Percentiles rank a stretch among this genome's conserved stretches.
Conservation (phyloP, 2,888 invertebrate species). For the Dinocampus coccinellae region DNA sequence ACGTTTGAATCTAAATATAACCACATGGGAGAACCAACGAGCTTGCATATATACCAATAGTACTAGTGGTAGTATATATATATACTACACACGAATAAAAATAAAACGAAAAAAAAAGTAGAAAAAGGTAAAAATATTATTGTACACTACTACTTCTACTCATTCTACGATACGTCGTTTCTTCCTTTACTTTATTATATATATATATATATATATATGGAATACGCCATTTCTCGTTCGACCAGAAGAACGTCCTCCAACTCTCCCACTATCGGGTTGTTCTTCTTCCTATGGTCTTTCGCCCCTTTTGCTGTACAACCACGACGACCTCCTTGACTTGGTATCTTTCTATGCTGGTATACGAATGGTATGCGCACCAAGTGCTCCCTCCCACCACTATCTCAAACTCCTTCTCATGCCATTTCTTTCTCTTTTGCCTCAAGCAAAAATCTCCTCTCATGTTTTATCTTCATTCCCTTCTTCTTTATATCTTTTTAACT, state of each 20-base stretch:
- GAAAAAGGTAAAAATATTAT: background rate
- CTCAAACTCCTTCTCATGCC: background rate
- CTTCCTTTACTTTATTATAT: background rate
- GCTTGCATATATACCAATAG: background rate
- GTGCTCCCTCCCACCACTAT: background rate
- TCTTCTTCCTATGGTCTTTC: constrained; percentile 1
- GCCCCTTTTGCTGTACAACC: background rate
- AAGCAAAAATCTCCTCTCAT: background rate
- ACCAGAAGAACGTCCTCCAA: constrained; percentile 1
- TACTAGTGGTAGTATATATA: background rate
- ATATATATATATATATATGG: background rate
- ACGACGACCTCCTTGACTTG: background rate
- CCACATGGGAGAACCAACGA: constrained; percentile 11
- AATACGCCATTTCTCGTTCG: background rate
- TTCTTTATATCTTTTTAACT: background rate
- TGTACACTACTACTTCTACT: background rate
- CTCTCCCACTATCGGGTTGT: background rate
- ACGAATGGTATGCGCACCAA: too few relatives aligned
- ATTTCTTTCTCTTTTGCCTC: background rate
- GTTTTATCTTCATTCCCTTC: background rate
- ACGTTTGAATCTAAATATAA: constrained; percentile 62
- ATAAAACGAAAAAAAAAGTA: too few relatives aligned
- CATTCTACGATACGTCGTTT: constrained; percentile 35
- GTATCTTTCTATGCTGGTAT: background rate
- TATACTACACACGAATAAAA: background rate